These are phyloP conservation scores for Zaprionus bogoriensis DNA, from an alignment of 2,888 invertebrate genomes.

Conservation along the genomic window DNA sequence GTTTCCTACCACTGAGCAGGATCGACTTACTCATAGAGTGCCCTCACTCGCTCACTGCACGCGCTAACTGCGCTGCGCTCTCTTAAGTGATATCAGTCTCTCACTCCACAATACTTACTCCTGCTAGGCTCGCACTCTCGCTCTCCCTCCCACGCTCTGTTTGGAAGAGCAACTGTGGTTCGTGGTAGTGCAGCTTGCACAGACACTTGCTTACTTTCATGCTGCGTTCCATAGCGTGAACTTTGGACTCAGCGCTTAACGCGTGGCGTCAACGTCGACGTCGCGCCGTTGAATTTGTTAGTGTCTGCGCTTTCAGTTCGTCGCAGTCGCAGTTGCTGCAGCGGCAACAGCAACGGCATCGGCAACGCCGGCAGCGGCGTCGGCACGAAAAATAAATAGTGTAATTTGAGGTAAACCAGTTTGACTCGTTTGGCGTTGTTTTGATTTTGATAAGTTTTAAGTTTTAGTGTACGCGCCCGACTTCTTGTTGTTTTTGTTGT, in stretches of 20 bases:
- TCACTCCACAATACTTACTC: background rate
- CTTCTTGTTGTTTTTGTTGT: constrained; percentile 3
- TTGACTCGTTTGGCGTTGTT: constrained; percentile 34
- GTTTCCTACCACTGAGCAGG: background rate
- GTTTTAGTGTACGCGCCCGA: constrained; percentile 2
- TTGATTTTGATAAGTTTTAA: constrained; percentile 11
- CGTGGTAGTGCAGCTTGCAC: constrained; percentile 19
- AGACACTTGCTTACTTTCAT: constrained; percentile 45
- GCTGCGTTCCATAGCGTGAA: constrained; percentile 38
- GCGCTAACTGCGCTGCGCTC: no score
- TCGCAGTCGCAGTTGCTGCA: no score
- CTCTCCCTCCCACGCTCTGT: background rate
- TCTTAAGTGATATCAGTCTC: background rate
- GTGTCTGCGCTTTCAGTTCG: no score
- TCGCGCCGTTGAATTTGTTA: constrained; percentile 17
- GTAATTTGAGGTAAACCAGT: constrained; percentile 56
- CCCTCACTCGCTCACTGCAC: no score
- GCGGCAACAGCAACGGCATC: background rate
- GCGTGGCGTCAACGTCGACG: constrained; percentile 14
- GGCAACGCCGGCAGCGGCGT: background rate
- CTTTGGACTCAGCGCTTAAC: constrained; percentile 41
- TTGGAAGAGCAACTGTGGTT: constrained; percentile 29
- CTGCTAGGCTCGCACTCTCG: background rate
- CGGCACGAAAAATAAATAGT: constrained; percentile 27
- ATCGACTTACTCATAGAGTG: no score